Percentiles rank a stretch among this genome's conserved stretches.
phyloP scores from a whole-genome alignment of 37 sponge, comb jelly and placozoan genomes.

The Halisarca cf. caerulea region DNA sequence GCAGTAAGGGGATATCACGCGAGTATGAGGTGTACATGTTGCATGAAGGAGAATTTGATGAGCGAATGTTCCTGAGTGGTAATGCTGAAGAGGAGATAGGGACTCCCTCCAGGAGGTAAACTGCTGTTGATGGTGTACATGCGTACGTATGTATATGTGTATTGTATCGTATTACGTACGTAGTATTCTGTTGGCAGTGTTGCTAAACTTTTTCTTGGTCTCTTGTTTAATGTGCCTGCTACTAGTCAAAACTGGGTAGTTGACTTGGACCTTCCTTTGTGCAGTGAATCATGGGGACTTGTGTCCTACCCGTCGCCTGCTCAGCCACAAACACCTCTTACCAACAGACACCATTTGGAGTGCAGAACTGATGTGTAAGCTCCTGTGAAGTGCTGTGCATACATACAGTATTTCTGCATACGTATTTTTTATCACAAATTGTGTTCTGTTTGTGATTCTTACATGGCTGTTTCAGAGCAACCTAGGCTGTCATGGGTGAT shows the following conservation, averaged over 20 bases:
- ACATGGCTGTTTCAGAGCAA: too few species aligned
- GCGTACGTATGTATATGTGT: neutral
- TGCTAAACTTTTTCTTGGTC: neutral
- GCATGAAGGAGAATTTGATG: slow-evolving; percentile 85
- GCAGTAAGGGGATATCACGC: slow-evolving; percentile 58
- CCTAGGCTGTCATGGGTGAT: too few species aligned
- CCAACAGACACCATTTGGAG: slow-evolving; percentile 15
- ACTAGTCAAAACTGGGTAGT: too few species aligned
- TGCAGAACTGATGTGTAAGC: slow-evolving; percentile 8
- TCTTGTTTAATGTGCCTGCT: too few species aligned
- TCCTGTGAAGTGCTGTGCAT: neutral
- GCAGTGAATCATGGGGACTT: too few species aligned
- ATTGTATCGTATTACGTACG: neutral
- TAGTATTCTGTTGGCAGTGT: neutral
- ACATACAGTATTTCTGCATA: too few species aligned
- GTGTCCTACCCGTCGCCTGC: neutral
- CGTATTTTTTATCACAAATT: too few species aligned
- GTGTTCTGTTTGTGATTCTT: too few species aligned
- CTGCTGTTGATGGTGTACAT: neutral
- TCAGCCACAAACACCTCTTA: slow-evolving; percentile 21
- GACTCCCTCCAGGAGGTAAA: slow-evolving; percentile 50
- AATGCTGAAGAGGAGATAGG: slow-evolving; percentile 76
- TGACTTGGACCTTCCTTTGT: too few species aligned
- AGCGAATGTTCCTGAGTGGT: slow-evolving; percentile 80
- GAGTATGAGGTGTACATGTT: slow-evolving; percentile 77